These are phyloP conservation scores for Lasioglossum calceatum DNA, from an alignment of 2,888 invertebrate species.

Conservation along the genomic window DNA sequence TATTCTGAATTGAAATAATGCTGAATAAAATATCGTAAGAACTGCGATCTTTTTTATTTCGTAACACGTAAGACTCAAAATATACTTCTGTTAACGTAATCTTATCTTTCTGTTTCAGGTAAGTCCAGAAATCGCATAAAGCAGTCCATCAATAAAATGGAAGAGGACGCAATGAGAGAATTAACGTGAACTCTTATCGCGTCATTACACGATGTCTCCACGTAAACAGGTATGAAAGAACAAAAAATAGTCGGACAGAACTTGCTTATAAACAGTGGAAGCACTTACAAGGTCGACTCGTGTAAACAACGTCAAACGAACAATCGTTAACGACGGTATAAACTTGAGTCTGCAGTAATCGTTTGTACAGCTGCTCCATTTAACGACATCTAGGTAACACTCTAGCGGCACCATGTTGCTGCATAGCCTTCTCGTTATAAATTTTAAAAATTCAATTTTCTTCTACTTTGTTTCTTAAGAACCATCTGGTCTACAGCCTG, in stretches of 20 bases:
- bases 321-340: conserved; percentile 70
- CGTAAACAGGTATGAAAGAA: conserved; percentile 42
- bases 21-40: neutral
- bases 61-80: neutral
- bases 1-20: neutral
- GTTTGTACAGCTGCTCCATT: conserved; percentile 62
- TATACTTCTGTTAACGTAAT: conserved; percentile 32
- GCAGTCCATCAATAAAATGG: conserved; percentile 10
- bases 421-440: conserved; percentile 55
- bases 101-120: conserved; percentile 75
- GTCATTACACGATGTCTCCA: conserved; percentile 22
- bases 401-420: conserved; percentile 25
- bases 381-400: conserved; percentile 70
- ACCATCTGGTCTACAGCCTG: conserved; percentile 30
- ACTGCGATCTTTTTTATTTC: neutral
- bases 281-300: conserved; percentile 49
- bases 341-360: conserved; percentile 59
- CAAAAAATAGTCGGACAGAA: conserved; percentile 33
- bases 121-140: conserved; percentile 54
- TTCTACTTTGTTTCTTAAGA: conserved; percentile 30
- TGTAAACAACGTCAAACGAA: conserved; percentile 51
- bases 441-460: conserved; percentile 63
- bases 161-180: conserved; percentile 41
- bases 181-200: conserved; percentile 57
- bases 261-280: conserved; percentile 44